Base-by-base conservation (phyloP, 2,888 invertebrate genomes). In the Orthonevra nobilis region DNA sequence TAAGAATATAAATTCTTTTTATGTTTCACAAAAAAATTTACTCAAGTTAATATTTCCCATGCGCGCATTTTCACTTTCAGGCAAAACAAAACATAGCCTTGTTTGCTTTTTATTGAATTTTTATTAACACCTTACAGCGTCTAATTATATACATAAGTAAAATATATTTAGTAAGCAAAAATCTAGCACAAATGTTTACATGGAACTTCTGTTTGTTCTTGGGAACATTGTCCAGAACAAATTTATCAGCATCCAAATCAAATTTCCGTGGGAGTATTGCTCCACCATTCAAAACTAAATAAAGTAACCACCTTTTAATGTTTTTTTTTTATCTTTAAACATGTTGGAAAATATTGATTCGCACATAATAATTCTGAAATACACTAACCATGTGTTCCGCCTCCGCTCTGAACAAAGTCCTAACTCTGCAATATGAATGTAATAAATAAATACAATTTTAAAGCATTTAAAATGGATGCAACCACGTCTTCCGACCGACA, bases 331-430 rank as follows among this genome's bases (percentile, higher is more conserved):
- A 30, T 28, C 48, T 28, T 40, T 12, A 12, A n/a, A n/a, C n/a
- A n/a, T 14, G 12, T 17, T 30, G 26, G 10, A 42, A 56, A 56
- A 9, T 40, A 56, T 56, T 56, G 40, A 40, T 30, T 42, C 40
- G n/a, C 56, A 56, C 40, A 40, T 19, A 56, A 56, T 56, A 42
- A 56, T 42, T 42, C 30, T 20, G 17, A 42, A 12, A 9, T 30
- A 56, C 56, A 56, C 56, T 40, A 30, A 14, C 56, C 56, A 56
- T 56, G 12, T 56, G 56, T 36, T 26, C 36, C 17, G 38, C 34
- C 26, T 15, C 38, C 54, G 12, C 38, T 7, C 5, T n/a, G 6
- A 36, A 36, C 5, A 6, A 10, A 17, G 14, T 26, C 6, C n/a
- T 9, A 54, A 38, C 20, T 9, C 19, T n/a, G 9, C 23, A 14